A percentile compares a stretch with the other conserved stretches of the same genome.
Conservation (phyloP, 2,888 invertebrate species). For the Dendrolimus pini region DNA sequence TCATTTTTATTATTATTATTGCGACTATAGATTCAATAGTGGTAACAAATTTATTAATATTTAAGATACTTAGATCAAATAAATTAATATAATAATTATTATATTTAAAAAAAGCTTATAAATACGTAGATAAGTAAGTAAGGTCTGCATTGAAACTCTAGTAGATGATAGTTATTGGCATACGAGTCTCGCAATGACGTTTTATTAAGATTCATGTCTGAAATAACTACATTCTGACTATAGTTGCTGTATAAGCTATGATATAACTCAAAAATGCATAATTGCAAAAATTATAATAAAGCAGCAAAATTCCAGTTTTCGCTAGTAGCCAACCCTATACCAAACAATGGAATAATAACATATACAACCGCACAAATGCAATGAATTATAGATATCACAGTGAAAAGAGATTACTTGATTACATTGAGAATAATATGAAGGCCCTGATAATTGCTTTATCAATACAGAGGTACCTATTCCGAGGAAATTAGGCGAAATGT, state of each 20-base stretch:
- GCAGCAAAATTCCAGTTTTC: not conserved
- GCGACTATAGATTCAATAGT: constrained; percentile 5
- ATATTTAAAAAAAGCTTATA: constrained; percentile 34
- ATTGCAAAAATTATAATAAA: not conserved
- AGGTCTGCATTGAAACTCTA: not conserved
- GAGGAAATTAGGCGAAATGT: no score
- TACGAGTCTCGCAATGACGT: not conserved
- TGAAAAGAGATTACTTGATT: no score
- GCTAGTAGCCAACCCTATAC: not conserved
- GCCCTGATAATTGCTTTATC: not conserved
- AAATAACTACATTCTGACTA: not conserved
- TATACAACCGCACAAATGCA: no score
- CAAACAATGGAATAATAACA: no score
- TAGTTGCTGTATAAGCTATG: not conserved
- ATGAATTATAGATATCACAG: no score
- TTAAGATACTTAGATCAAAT: constrained; percentile 62
- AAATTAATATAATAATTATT: constrained; percentile 29
- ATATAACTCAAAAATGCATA: not conserved
- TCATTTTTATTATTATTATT: not conserved
- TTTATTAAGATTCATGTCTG: not conserved
- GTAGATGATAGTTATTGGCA: not conserved
- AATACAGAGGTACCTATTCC: no score
- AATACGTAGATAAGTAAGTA: constrained; percentile 37
- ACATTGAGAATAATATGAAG: constrained; percentile 4
- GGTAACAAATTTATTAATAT: constrained; percentile 6